Percentiles rank a stretch among this genome's conserved stretches.
Conservation (phyloP, 1,140 invertebrate genomes). For the Drosophila subpulchrella region DNA sequence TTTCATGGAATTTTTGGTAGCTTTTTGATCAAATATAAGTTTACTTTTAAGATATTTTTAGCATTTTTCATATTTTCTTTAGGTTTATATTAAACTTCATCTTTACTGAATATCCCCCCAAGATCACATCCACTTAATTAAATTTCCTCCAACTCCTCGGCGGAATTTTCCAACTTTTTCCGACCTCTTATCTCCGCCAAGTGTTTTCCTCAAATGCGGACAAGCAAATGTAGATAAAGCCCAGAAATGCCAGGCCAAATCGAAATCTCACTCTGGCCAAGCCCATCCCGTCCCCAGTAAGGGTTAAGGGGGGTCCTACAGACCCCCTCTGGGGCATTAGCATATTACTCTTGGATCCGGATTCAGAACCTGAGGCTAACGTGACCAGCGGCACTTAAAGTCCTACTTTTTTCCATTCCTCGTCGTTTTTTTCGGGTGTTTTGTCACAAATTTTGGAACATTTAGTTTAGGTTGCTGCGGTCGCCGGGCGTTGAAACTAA, state of each 20-base stretch:
- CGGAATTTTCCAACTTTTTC: background rate
- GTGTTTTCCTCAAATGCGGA: constrained; percentile 71
- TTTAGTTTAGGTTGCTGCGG: constrained; percentile 54
- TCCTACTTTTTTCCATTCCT: background rate
- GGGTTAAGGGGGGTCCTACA: constrained; percentile 25
- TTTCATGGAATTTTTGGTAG: background rate
- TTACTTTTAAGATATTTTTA: no score
- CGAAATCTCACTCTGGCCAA: constrained; percentile 13
- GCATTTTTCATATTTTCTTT: no score
- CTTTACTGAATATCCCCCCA: no score
- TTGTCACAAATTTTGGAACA: constrained; percentile 60
- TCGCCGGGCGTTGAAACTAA: constrained; percentile 76
- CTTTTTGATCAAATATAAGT: no score
- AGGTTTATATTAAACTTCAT: no score
- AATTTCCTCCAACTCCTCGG: background rate
- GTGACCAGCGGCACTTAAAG: constrained; percentile 74
- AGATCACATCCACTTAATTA: constrained; percentile 1
- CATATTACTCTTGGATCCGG: constrained; percentile 48
- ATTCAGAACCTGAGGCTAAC: constrained; percentile 30
- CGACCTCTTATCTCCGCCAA: constrained; percentile 40
- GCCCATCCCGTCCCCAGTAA: constrained; percentile 30
- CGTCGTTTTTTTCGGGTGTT: constrained; percentile 25
- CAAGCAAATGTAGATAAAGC: constrained; percentile 65
- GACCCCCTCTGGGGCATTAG: constrained; percentile 36
- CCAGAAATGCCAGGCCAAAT: constrained; percentile 33